Conservation (phyloP, 2,888 invertebrate genomes). For the Onthophagus sagittarius region DNA sequence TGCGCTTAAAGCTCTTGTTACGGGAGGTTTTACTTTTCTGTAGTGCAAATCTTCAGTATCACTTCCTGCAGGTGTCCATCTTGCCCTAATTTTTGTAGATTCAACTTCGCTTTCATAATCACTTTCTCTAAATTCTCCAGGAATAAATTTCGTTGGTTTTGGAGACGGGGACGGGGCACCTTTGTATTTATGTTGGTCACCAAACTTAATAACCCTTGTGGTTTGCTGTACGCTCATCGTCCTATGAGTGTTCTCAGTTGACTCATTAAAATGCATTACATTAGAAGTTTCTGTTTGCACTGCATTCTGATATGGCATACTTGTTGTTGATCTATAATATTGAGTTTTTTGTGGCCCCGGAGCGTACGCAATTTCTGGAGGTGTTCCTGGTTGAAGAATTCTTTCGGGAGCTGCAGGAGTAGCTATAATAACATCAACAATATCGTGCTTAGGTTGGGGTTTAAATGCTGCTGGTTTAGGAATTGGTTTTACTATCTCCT, state of each 20-base stretch:
- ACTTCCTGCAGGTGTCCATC: slow-evolving; percentile 61
- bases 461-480: slow-evolving; percentile 50
- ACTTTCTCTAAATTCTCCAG: slow-evolving; percentile 62
- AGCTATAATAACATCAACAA: slow-evolving; percentile 40
- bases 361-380: slow-evolving; percentile 57
- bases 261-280: slow-evolving; percentile 67
- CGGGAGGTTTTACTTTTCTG: slow-evolving; percentile 60
- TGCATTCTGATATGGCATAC: slow-evolving; percentile 57
- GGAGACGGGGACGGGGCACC: slow-evolving; percentile 51
- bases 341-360: slow-evolving; percentile 51
- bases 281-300: slow-evolving; percentile 66
- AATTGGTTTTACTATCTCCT: slow-evolving; percentile 46
- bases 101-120: slow-evolving; percentile 70
- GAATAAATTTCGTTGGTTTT: slow-evolving; percentile 62
- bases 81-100: slow-evolving; percentile 55
- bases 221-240: slow-evolving; percentile 68
- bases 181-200: slow-evolving; percentile 46
- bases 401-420: slow-evolving; percentile 40
- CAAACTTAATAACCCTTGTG: slow-evolving; percentile 64
- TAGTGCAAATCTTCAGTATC: slow-evolving; percentile 58
- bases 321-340: slow-evolving; percentile 56
- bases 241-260: slow-evolving; percentile 61
- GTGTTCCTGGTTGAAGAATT: slow-evolving; percentile 54
- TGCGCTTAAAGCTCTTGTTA: slow-evolving; percentile 52
- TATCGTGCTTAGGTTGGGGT: slow-evolving; percentile 48